A percentile compares a stretch with the other conserved stretches of the same genome.
Evolutionary conservation across 2,888 invertebrate species (phyloP).

Genomic region (Diogma glabrata): DNA sequence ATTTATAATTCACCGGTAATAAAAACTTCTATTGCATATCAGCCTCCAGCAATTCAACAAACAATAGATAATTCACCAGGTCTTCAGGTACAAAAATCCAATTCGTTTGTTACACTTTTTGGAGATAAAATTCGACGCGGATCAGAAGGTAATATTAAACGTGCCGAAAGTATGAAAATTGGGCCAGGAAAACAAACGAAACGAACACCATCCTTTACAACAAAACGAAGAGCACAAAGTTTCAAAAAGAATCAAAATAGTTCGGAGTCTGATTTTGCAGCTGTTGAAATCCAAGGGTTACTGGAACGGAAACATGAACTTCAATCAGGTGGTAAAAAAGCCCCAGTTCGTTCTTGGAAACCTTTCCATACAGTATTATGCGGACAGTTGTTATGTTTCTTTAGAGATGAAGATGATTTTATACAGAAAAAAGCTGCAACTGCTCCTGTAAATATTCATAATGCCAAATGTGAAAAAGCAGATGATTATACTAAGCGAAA

Average conservation of each 20-base stretch:
- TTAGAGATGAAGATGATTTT: constrained; percentile 89
- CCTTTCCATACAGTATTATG: constrained; percentile 89
- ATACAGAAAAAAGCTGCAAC: constrained; percentile 76
- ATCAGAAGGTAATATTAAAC: constrained; percentile 50
- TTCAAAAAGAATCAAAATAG: constrained; percentile 62
- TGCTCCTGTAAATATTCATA: constrained; percentile 67
- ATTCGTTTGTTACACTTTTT: constrained; percentile 47
- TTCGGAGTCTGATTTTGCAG: constrained; percentile 56
- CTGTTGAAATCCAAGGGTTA: constrained; percentile 82
- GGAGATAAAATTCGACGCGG: constrained; percentile 53
- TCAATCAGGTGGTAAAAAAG: constrained; percentile 85
- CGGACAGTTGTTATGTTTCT: constrained; percentile 95
- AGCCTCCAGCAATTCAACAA: constrained; percentile 23
- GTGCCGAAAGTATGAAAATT: constrained; percentile 84
- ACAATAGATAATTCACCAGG: not conserved
- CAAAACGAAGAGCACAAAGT: constrained; percentile 76
- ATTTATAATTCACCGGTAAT: constrained; percentile 29
- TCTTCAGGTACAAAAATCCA: constrained; percentile 41
- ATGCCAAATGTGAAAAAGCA: constrained; percentile 74
- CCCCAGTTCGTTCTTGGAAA: constrained; percentile 93
- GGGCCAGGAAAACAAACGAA: constrained; percentile 66
- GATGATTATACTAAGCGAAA: constrained; percentile 93
- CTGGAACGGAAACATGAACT: constrained; percentile 92
- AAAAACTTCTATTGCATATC: not conserved
- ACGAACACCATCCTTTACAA: constrained; percentile 90